Conservation (phyloP, 2,888 invertebrate species). For the Zootermopsis nevadensis region DNA sequence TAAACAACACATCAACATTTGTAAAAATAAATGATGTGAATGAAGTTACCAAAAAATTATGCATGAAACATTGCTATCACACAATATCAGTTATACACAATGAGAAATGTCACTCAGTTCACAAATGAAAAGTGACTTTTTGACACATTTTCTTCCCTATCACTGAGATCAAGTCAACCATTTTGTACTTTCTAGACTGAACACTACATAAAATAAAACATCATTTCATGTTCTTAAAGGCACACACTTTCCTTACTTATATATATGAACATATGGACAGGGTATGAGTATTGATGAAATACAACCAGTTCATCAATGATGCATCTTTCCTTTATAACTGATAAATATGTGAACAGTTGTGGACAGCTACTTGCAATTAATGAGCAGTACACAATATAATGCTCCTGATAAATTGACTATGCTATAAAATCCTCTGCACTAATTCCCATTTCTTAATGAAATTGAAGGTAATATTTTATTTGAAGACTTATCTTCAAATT, state of each 20-base stretch:
- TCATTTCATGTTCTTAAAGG: not conserved
- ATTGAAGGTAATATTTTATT: no score
- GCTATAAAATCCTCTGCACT: no score
- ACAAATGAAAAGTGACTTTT: not conserved
- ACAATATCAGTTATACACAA: not conserved
- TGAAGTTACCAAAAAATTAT: not conserved
- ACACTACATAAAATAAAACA: not conserved
- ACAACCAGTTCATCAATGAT: no score
- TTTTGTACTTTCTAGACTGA: conserved; percentile 2
- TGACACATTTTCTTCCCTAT: not conserved
- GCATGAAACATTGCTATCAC: not conserved
- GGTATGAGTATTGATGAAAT: not conserved
- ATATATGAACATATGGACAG: not conserved
- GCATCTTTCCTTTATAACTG: no score
- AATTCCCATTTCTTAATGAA: no score
- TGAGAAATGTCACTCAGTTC: not conserved
- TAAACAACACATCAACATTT: not conserved
- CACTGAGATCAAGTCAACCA: conserved; percentile 13
- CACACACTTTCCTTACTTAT: not conserved
- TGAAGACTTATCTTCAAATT: no score
- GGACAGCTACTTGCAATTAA: no score
- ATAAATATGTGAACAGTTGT: no score
- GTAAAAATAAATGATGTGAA: not conserved
- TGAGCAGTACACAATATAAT: no score
- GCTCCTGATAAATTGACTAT: no score